A percentile compares a stretch with the other conserved stretches of the same genome.
These are phyloP conservation scores for Temnothorax curvispinosus DNA, from an alignment of 1,140 invertebrate genomes.

Conservation along the genomic window DNA sequence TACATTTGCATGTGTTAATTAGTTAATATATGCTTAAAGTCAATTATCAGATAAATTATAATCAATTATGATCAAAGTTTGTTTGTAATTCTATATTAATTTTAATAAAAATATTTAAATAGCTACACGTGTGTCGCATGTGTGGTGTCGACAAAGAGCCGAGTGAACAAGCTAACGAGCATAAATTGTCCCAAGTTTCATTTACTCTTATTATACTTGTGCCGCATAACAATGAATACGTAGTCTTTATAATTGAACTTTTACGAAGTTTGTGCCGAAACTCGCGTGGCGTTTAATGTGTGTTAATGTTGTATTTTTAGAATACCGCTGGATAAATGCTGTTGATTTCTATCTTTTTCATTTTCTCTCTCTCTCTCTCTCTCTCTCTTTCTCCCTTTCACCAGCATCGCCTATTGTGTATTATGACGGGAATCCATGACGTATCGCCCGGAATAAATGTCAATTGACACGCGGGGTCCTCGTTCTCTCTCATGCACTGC, in stretches of 20 bases:
- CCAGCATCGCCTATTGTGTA: not conserved
- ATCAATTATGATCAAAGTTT: not conserved
- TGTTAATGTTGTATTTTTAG: constrained; percentile 24
- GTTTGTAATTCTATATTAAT: not conserved
- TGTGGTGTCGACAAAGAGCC: not conserved
- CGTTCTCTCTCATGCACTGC: constrained; percentile 58
- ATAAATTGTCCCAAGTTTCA: not conserved
- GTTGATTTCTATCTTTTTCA: not conserved
- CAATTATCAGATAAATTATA: not conserved
- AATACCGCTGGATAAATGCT: not conserved
- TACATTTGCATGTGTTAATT: not conserved
- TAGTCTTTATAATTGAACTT: not conserved
- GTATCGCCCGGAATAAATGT: constrained; percentile 69
- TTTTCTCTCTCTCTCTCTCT: not conserved
- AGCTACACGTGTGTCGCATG: not conserved
- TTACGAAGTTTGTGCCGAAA: not conserved
- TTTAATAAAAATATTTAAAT: not conserved
- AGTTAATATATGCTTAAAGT: not conserved
- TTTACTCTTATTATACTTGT: not conserved
- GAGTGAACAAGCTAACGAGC: not conserved
- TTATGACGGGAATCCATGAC: constrained; percentile 66
- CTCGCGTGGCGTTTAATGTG: not conserved
- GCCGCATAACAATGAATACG: not conserved
- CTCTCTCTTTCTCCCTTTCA: not conserved
- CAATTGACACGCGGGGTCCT: constrained; percentile 67